These are phyloP conservation scores for Callipepla squamata DNA, from an alignment of 2,113 vertebrate genomes.

Conservation along the genomic window DNA sequence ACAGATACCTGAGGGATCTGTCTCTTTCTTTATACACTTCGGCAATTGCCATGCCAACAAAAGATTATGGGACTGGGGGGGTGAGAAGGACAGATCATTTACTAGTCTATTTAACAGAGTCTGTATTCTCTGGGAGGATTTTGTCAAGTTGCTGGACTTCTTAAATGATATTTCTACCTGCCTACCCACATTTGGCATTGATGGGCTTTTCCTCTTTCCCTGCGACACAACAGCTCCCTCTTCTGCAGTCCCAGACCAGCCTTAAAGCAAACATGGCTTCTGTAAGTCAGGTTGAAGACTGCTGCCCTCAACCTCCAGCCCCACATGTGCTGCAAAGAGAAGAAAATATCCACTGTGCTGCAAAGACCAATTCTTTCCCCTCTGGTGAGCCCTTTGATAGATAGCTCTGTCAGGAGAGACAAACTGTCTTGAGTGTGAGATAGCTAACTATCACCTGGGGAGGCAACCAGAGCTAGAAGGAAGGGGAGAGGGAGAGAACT, in stretches of 20 bases:
- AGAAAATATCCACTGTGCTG: not conserved
- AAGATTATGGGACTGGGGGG: slow-evolving; percentile 20
- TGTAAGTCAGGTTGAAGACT: not conserved
- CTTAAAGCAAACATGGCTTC: not conserved
- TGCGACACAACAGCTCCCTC: not conserved
- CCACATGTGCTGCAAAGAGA: not conserved
- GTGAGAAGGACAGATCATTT: slow-evolving; percentile 12
- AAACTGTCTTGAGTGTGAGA: slow-evolving; percentile 46
- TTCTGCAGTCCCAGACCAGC: not conserved
- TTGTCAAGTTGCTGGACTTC: slow-evolving; percentile 46
- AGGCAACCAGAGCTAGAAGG: not conserved
- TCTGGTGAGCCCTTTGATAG: slow-evolving; percentile 38
- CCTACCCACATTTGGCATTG: slow-evolving; percentile 4
- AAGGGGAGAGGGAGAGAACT: not conserved
- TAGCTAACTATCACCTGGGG: slow-evolving; percentile 62
- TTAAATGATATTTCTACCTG: slow-evolving; percentile 46
- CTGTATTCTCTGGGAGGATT: slow-evolving; percentile 2
- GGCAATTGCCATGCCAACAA: slow-evolving; percentile 42
- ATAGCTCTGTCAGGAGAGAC: not conserved
- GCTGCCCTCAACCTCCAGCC: not conserved
- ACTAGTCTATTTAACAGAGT: slow-evolving; percentile 47
- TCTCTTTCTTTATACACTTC: slow-evolving; percentile 56
- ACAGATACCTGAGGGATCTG: slow-evolving; percentile 66
- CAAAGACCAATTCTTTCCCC: slow-evolving; percentile 30
- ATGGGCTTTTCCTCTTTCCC: not conserved